These are phyloP conservation scores for Zalophus californianus DNA, from an alignment of 2,797 vertebrate species.

Conservation along the genomic window DNA sequence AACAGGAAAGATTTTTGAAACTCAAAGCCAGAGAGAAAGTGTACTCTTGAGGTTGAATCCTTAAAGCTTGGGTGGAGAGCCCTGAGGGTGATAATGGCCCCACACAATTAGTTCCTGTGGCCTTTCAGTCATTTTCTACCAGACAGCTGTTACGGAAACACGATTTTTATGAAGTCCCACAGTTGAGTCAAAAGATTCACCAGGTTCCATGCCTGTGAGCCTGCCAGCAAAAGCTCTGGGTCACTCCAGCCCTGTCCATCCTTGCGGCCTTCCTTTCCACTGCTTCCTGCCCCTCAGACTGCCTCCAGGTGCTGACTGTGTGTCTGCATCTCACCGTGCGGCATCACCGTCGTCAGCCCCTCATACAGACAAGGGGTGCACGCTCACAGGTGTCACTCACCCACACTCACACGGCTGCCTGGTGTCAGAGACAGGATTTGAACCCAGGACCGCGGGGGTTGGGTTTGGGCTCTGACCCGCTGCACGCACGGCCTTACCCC, in stretches of 20 bases:
- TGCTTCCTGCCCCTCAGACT: neutral
- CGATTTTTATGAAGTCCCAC: neutral
- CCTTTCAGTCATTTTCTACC: neutral
- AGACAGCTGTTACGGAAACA: neutral
- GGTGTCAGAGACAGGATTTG: neutral
- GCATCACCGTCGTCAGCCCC: neutral
- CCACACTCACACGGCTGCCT: neutral
- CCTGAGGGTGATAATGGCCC: neutral
- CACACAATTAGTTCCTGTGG: neutral
- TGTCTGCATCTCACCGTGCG: neutral
- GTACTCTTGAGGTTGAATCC: neutral
- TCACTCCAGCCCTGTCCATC: neutral
- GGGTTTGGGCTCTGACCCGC: neutral
- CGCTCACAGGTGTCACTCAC: neutral
- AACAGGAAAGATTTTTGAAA: neutral
- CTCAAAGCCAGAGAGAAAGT: neutral
- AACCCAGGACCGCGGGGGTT: neutral
- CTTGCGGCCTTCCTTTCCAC: neutral
- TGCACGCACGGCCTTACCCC: rapidly evolving
- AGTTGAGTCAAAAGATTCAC: rapidly evolving
- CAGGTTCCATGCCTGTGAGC: rapidly evolving
- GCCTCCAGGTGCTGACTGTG: neutral
- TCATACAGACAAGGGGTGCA: neutral
- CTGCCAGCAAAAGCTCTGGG: rapidly evolving
- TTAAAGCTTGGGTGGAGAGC: neutral